A percentile compares a stretch with the other conserved stretches of the same genome.
phyloP scores from a whole-genome alignment of 2,113 vertebrate species.

The Sterrhoptilus dennistouni region DNA sequence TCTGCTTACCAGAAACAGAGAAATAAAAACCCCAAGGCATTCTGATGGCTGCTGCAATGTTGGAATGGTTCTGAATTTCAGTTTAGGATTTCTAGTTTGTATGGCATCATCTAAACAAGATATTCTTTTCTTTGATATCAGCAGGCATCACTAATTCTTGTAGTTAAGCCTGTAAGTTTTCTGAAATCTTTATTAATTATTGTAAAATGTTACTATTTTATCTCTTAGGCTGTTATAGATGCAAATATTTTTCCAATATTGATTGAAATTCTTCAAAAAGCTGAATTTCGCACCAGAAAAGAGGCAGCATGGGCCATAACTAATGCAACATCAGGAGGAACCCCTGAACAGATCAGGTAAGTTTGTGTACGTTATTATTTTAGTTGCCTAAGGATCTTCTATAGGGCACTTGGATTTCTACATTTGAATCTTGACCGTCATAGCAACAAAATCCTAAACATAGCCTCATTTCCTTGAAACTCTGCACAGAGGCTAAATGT shows the following conservation, averaged over 20 bases:
- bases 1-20: neutral
- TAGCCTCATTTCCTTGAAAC: neutral
- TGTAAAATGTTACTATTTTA: neutral
- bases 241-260: constrained; percentile 91
- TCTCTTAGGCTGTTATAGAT: constrained; percentile 86
- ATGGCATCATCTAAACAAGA: neutral
- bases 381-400: neutral
- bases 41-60: neutral
- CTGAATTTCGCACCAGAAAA: constrained; percentile 91
- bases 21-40: neutral
- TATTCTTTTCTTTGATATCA: neutral
- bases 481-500: neutral
- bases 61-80: neutral
- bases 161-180: neutral
- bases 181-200: neutral
- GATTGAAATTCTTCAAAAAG: constrained; percentile 92
- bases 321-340: constrained; percentile 88
- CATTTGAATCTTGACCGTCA: neutral
- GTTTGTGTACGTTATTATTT: neutral
- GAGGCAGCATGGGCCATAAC: constrained; percentile 91
- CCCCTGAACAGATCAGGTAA: constrained; percentile 86
- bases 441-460: neutral
- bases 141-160: neutral
- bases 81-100: neutral
- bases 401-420: neutral